Evolutionary conservation across 1,140 invertebrate genomes (phyloP).

Genomic region (Drosophila pachea): DNA sequence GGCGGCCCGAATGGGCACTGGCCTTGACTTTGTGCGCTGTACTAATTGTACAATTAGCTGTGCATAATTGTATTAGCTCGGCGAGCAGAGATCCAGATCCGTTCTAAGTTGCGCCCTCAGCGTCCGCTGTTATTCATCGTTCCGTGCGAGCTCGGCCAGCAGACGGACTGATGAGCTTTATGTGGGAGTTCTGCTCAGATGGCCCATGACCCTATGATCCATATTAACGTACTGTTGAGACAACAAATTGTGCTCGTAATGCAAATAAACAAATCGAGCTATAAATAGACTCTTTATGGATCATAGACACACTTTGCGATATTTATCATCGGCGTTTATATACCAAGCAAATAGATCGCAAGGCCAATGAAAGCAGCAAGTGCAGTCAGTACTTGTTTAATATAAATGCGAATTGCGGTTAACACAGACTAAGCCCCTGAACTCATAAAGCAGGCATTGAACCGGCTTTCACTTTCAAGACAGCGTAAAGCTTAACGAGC

Average conservation of each 20-base stretch:
- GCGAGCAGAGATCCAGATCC: background rate
- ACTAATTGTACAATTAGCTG: constrained; percentile 63
- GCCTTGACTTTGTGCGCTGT: background rate
- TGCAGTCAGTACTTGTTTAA: no score
- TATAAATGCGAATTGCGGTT: no score
- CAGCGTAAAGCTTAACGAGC: no score
- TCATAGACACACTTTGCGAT: background rate
- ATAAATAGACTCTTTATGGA: constrained; percentile 7
- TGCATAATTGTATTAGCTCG: constrained; percentile 54
- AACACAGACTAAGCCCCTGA: no score
- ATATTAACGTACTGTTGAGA: constrained; percentile 8
- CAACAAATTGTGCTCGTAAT: background rate
- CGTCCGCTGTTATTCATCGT: background rate
- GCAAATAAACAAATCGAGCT: constrained; percentile 6
- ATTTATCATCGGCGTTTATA: no score
- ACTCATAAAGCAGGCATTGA: no score
- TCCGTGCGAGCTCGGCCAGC: background rate
- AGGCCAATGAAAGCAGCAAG: no score
- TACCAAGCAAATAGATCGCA: no score
- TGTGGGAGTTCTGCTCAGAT: background rate
- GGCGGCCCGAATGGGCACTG: background rate
- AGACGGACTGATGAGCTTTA: no score
- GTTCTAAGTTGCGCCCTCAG: background rate
- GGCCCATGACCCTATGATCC: background rate
- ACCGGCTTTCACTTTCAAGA: no score